These are phyloP conservation scores for Aulostomus chinensis DNA, from an alignment of 2,797 vertebrate species.

Conservation along the genomic window DNA sequence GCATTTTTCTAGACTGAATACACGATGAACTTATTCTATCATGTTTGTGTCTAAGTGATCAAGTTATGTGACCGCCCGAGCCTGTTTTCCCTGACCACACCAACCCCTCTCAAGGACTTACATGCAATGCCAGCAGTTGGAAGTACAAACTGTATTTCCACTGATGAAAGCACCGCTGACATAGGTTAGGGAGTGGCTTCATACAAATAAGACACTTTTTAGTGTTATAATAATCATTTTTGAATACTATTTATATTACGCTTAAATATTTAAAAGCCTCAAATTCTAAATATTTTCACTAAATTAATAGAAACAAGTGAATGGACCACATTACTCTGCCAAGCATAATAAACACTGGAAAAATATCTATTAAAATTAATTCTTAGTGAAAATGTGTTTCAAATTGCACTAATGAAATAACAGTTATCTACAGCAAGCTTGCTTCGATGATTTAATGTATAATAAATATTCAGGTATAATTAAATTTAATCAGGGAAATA, in stretches of 20 bases:
- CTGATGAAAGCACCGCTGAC: slow-evolving; percentile 12
- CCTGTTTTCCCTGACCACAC: neutral
- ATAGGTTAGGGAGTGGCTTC: slow-evolving; percentile 1
- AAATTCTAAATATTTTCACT: slow-evolving; percentile 35
- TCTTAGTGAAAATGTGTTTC: slow-evolving; percentile 60
- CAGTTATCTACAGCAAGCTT: slow-evolving; percentile 52
- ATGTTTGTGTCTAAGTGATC: neutral
- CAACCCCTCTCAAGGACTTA: slow-evolving; percentile 11
- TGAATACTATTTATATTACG: too few species aligned
- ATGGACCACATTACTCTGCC: slow-evolving; percentile 45
- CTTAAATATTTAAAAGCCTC: slow-evolving; percentile 35
- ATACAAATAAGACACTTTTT: slow-evolving; percentile 21
- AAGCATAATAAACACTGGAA: slow-evolving; percentile 49
- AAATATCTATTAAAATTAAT: slow-evolving; percentile 65
- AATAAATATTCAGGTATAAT: slow-evolving; percentile 64
- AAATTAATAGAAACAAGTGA: slow-evolving; percentile 50
- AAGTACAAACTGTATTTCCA: slow-evolving; percentile 20
- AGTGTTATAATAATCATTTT: too few species aligned
- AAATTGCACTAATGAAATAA: slow-evolving; percentile 72
- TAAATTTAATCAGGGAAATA: slow-evolving; percentile 64
- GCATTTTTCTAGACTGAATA: too few species aligned
- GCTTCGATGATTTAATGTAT: slow-evolving; percentile 46
- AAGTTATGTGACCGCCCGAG: neutral
- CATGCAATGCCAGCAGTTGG: slow-evolving; percentile 1
- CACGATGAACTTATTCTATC: neutral